Conservation (phyloP, 92 coral and sea anemone species). For the Umimayanthus chanpuru region DNA sequence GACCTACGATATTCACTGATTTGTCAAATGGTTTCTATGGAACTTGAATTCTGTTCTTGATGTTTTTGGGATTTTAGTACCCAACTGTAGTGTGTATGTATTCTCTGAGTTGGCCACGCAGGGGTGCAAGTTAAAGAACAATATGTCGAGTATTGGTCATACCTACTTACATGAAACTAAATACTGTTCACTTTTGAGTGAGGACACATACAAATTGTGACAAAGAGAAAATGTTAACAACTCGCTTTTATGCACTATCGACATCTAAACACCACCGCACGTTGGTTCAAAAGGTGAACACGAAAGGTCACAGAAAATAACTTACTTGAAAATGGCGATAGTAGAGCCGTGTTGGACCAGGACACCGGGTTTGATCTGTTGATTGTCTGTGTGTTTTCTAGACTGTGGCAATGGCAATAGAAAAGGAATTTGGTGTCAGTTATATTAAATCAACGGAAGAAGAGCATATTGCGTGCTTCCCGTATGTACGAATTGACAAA, state of each 20-base stretch:
- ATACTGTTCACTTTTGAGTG: slow-evolving; percentile 2
- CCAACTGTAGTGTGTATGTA: not conserved
- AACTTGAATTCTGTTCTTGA: not conserved
- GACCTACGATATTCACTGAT: not conserved
- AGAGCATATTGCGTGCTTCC: slow-evolving; percentile 35
- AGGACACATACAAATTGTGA: not conserved
- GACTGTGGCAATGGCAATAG: slow-evolving; percentile 37
- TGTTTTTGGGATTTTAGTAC: not conserved
- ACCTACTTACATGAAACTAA: slow-evolving; percentile 1
- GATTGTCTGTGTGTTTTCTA: slow-evolving; percentile 13
- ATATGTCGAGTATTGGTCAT: not conserved
- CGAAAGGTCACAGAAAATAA: not conserved
- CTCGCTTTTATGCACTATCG: not conserved
- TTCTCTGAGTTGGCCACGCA: not conserved
- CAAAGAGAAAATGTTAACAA: slow-evolving; percentile 3
- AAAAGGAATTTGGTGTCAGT: slow-evolving; percentile 33
- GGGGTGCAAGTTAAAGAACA: not conserved
- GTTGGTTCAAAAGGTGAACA: not conserved
- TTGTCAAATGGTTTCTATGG: not conserved
- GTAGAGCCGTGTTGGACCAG: not conserved
- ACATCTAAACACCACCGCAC: not conserved
- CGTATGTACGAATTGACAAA: slow-evolving; percentile 28
- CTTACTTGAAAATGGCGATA: slow-evolving; percentile 32
- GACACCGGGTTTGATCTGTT: not conserved
- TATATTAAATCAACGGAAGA: slow-evolving; percentile 37